phyloP scores from a whole-genome alignment of 1,140 invertebrate species.

The Sycophila sp. region DNA sequence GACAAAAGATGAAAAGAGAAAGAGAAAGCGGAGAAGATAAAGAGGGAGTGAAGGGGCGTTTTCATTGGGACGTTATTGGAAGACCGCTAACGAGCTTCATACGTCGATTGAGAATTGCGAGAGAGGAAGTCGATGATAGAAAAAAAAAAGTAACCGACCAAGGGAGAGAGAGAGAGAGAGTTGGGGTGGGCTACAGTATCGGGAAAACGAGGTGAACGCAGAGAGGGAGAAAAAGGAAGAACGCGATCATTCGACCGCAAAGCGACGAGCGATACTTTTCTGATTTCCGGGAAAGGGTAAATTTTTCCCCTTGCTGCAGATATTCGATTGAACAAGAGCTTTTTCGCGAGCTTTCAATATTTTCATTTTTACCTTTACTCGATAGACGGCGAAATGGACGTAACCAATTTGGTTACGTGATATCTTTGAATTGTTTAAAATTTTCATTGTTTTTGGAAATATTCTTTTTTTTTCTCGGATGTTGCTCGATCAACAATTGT shows the following conservation, averaged over 20 bases:
- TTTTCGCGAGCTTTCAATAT: background rate
- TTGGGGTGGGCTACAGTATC: background rate
- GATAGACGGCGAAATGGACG: no score
- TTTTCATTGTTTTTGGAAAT: no score
- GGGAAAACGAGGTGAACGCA: background rate
- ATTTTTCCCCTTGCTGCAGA: background rate
- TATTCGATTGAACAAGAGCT: background rate
- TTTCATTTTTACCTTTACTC: no score
- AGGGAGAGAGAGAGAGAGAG: background rate
- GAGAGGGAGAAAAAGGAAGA: constrained; percentile 8
- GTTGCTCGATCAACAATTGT: no score
- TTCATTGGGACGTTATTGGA: constrained; percentile 56
- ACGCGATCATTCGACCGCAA: constrained; percentile 7
- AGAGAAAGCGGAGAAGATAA: background rate
- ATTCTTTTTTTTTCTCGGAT: no score
- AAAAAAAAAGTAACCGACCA: background rate
- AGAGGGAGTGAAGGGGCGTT: constrained; percentile 43
- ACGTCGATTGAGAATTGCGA: constrained; percentile 44
- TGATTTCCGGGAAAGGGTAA: constrained; percentile 4
- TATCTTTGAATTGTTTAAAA: no score
- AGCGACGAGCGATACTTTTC: constrained; percentile 26
- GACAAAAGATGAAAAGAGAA: background rate
- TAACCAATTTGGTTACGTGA: no score
- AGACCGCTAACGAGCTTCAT: constrained; percentile 54
- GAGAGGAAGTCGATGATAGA: background rate